Evolutionary conservation across 2,888 invertebrate genomes (phyloP).

Genomic region (Sesia bembeciformis): DNA sequence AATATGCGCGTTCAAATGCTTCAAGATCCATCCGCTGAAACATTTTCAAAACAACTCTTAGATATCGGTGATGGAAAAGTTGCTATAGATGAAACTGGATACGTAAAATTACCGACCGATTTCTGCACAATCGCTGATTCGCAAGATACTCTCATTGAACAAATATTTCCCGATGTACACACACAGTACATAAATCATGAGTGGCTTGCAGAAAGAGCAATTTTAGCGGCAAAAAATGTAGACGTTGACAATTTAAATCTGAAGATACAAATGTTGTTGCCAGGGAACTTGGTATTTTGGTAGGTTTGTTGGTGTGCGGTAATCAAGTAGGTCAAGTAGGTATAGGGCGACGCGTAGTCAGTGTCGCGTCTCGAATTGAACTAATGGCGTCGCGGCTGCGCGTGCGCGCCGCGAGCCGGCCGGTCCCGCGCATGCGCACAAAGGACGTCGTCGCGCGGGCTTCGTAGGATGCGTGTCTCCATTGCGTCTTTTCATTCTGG

Average conservation of each 20-base stretch:
- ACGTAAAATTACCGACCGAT: conserved; percentile 5
- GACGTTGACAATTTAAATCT: conserved; percentile 17
- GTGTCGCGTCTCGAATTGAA: no score
- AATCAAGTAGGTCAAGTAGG: no score
- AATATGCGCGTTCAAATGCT: no score
- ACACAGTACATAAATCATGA: conserved; percentile 18
- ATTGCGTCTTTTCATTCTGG: no score
- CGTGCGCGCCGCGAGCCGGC: no score
- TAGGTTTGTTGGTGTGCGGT: no score
- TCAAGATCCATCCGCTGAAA: no score
- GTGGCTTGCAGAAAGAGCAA: conserved; percentile 19
- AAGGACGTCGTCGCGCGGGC: no score
- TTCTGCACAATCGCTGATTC: conserved; percentile 9
- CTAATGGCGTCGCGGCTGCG: no score
- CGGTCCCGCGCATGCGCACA: no score
- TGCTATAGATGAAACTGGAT: conserved; percentile 6
- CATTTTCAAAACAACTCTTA: neutral
- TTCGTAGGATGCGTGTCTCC: no score
- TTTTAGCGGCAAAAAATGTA: conserved; percentile 12
- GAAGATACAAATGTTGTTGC: conserved; percentile 11
- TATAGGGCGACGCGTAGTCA: no score
- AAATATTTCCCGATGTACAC: conserved; percentile 17
- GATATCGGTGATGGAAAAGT: conserved; percentile 5
- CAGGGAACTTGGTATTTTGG: conserved; percentile 10
- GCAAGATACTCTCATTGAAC: conserved; percentile 17